phyloP scores from a whole-genome alignment of 2,888 invertebrate species.

The Pristionchus japonicus region DNA sequence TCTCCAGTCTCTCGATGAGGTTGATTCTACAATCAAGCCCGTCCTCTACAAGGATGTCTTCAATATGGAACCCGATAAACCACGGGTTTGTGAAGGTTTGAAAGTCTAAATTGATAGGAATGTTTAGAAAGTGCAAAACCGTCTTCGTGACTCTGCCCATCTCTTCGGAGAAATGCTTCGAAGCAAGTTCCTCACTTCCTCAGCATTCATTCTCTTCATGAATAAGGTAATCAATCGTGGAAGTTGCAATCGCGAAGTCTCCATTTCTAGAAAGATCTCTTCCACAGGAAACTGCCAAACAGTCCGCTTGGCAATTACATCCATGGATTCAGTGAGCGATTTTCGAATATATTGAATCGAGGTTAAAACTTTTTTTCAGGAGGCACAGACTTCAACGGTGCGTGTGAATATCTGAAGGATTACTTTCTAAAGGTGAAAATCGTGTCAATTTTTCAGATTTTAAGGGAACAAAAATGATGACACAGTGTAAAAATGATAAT shows the following conservation, averaged over 20 bases:
- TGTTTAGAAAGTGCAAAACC: conserved; percentile 48
- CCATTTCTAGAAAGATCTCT: conserved; percentile 49
- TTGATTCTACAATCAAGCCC: background rate
- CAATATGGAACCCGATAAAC: background rate
- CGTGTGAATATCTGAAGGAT: conserved; percentile 9
- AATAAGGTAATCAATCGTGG: conserved; percentile 50
- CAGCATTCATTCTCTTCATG: conserved; percentile 56
- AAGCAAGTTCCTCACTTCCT: conserved; percentile 53
- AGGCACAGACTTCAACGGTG: background rate
- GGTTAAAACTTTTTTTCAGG: background rate
- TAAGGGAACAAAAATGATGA: no score
- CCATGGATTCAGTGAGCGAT: conserved; percentile 46
- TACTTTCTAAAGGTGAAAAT: conserved; percentile 44
- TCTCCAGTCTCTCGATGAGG: conserved; percentile 32
- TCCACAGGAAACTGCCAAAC: conserved; percentile 49
- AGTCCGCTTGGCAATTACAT: conserved; percentile 50
- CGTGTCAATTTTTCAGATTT: background rate
- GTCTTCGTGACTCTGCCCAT: conserved; percentile 53
- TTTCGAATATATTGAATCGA: background rate
- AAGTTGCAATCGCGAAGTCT: background rate
- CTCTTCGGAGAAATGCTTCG: conserved; percentile 54
- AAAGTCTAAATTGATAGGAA: no score
- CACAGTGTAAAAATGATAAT: no score
- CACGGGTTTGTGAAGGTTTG: background rate
- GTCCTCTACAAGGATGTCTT: conserved; percentile 38